phyloP scores from a whole-genome alignment of 2,797 vertebrate species.

The Ibycter americanus region DNA sequence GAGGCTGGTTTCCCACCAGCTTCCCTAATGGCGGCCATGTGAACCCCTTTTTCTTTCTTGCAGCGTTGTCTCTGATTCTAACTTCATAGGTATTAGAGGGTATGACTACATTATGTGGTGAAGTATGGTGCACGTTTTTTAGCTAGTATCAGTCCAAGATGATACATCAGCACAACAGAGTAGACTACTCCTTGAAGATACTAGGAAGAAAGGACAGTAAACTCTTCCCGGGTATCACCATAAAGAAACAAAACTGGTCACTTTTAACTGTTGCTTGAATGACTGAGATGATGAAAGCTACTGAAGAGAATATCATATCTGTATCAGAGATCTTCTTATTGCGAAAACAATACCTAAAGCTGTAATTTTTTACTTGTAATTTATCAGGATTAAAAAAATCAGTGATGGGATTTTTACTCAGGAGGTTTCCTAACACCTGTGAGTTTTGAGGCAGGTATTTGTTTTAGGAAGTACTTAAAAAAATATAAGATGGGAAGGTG shows the following conservation, averaged over 20 bases:
- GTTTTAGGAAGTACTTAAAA: background rate
- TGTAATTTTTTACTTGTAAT: background rate
- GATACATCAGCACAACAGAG: background rate
- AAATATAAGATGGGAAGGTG: background rate
- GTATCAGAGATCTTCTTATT: background rate
- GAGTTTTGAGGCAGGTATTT: background rate
- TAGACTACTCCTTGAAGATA: background rate
- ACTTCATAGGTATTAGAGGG: background rate
- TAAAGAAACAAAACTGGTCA: background rate
- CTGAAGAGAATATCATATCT: background rate
- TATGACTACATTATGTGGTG: background rate
- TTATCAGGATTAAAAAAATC: background rate
- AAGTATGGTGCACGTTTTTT: background rate
- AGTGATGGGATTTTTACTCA: background rate
- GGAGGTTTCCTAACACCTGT: background rate
- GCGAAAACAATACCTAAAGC: background rate
- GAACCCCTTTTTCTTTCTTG: background rate
- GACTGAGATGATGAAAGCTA: background rate
- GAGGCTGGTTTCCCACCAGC: accelerated
- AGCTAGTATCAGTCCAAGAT: background rate
- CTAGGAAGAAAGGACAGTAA: background rate
- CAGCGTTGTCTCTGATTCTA: background rate
- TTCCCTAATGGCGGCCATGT: background rate
- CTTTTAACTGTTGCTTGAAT: background rate
- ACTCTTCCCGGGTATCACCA: background rate